Base-by-base conservation (phyloP, 2,797 vertebrate genomes). In the Thaleichthys pacificus region DNA sequence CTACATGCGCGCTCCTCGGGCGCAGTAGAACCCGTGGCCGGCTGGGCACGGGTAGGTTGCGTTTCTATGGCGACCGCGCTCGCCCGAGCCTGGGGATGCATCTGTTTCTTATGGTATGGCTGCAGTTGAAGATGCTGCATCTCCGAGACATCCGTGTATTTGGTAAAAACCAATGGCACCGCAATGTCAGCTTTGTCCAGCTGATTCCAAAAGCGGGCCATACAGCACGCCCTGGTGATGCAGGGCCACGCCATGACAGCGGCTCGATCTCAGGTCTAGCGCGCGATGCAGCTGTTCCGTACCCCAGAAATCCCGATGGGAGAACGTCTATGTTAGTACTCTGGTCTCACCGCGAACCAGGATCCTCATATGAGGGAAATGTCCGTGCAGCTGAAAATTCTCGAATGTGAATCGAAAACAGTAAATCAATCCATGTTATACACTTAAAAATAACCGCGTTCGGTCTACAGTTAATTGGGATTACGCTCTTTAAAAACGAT, bases 191-290 rank as follows among this genome's bases (percentile, higher is more conserved):
- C 96, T 87, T 98, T 97, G 87, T 99, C 97, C 87, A 99, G 89
- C 92, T 99, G 96, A 88, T 94, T 98, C 97, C 97, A 99, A 89
- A 99, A 98, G 49, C 97, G 97, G 76, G 97, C 95, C 86, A 99
- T 96, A 92, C 97, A 99, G 93, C 97, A 99, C 60, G 96, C 97
- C 91, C 97, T 93, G 88, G 95, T 96, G 86, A 99, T 98, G 85
- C 97, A 99, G 79, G 97, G 97, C 97, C 97, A 98, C 83, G 97
- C 97, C 97, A 99, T 99, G 87, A 61, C 89, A 73, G 64, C 63
- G 81, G n/a, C 58, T 66, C 15, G 21, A 14, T 21, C 38, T 35
- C 38, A 69, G 47, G 4, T 63, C 70, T 61, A 61, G 24, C 56
- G 26, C 64, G 51, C 81, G 30, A 77, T 6, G 5, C 80, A 21